A percentile compares a stretch with the other conserved stretches of the same genome.
These are phyloP conservation scores for Champsocephalus esox DNA, from an alignment of 2,797 vertebrate genomes.

Conservation along the genomic window DNA sequence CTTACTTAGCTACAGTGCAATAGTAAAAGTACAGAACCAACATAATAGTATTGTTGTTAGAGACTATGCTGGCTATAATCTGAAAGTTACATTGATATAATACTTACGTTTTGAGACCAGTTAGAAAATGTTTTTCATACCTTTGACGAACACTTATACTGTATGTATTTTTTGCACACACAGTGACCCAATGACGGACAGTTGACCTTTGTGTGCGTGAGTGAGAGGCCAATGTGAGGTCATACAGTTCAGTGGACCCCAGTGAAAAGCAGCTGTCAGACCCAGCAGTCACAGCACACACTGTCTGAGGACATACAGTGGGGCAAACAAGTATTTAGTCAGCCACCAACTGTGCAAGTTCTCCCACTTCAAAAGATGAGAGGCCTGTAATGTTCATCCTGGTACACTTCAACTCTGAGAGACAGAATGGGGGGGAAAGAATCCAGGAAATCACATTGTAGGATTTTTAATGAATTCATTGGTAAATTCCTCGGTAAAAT, in stretches of 20 bases:
- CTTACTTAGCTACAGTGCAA: not conserved
- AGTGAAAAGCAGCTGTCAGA: conserved; percentile 60
- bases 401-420: too few species aligned
- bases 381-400: too few species aligned
- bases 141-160: not conserved
- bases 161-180: conserved; percentile 6
- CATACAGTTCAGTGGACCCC: conserved; percentile 86
- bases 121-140: not conserved
- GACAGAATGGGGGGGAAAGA: too few species aligned
- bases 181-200: conserved; percentile 40
- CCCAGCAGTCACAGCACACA: conserved; percentile 18
- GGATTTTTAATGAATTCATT: too few species aligned
- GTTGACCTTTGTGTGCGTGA: conserved; percentile 54
- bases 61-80: too few species aligned
- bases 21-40: not conserved
- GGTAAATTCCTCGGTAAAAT: too few species aligned
- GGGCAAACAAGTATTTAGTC: too few species aligned
- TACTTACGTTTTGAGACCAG: not conserved
- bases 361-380: too few species aligned
- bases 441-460: too few species aligned
- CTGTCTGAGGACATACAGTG: conserved; percentile 10
- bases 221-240: conserved; percentile 54
- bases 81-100: not conserved
- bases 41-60: not conserved
- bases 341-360: too few species aligned